Evolutionary conservation across 2,113 vertebrate species (phyloP), one percentile per base, ranked within the genome.

Genomic region (Elephantulus edwardii): DNA sequence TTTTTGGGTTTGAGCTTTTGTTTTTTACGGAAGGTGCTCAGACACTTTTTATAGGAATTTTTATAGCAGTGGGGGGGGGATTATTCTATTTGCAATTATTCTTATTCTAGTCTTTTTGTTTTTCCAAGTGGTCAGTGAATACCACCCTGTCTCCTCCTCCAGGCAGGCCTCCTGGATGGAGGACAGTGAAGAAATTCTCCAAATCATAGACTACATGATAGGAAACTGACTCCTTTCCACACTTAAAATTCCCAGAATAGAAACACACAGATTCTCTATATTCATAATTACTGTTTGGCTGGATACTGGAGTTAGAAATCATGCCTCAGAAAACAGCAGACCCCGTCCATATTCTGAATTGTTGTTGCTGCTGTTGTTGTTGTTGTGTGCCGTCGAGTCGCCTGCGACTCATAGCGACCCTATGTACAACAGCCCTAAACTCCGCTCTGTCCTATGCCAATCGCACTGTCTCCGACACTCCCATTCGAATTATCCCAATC

Each of bases 21-120:
- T 50, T 83, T 88, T 58, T 19, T 89, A 71, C 52, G 30, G 88
- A 72, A 60, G 50, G 12, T 75, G 79, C 50, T 85, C 60, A 79
- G 2, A 50, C 20, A 60, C 1, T 76, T 58, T 46, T 64, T 38
- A 91, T 8, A 75, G 52, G 28, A 68, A 35, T 58, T 54, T 91
- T 74, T 26, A 52, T 58, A 70, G 77, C 33, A 77, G 80, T 3
- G 64, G 17, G 20, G 84, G 79, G 9, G 52, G 74, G 48, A 40
- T 52, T 50, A 83, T 7, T 8, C 20, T 74, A 74, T 76, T 87
- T 79, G 70, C 84, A 91, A 85, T 40, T 30, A 79, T 26, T 58
- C 26, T 52, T 11, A 60, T 26, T 14, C 72, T n/a, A 28, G 30
- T 33, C 74, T 89, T 40, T 46, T 60, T 78, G 19, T 10, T 83